These are phyloP conservation scores for Aurelia sp. DNA, from an alignment of 30 jellyfish, hydroid and myxozoan genomes.

Conservation along the genomic window DNA sequence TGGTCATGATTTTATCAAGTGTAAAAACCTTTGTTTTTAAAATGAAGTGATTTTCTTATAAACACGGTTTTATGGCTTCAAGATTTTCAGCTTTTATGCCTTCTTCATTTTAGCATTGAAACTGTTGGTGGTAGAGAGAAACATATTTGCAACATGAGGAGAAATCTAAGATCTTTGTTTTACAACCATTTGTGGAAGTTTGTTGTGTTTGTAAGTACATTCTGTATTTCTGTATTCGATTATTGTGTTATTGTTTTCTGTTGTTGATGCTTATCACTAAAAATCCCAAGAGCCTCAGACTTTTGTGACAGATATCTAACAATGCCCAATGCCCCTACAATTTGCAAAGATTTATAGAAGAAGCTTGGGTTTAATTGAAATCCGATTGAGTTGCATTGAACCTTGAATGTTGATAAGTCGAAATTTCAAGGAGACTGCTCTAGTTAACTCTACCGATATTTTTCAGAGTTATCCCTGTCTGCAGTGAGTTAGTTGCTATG, in stretches of 20 bases:
- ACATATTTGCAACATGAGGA: constrained; percentile 1
- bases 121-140: background rate
- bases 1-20: too few species aligned
- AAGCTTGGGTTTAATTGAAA: too few species aligned
- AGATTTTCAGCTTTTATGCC: background rate
- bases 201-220: constrained; percentile 39
- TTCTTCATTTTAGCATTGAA: background rate
- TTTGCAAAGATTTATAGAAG: too few species aligned
- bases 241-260: background rate
- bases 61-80: background rate
- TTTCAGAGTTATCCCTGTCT: too few species aligned
- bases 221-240: background rate
- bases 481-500: too few species aligned
- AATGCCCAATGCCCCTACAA: background rate
- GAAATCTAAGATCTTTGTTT: constrained; percentile 24
- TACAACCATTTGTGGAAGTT: constrained; percentile 58
- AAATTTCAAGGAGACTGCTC: too few species aligned
- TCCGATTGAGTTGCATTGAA: too few species aligned
- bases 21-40: too few species aligned
- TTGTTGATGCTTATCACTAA: background rate
- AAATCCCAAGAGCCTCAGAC: background rate
- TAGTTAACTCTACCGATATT: too few species aligned
- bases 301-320: background rate
- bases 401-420: too few species aligned
- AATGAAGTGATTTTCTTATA: too few species aligned